Base-by-base conservation (phyloP, 2,888 invertebrate genomes). In the Sarcophaga subvicina region DNA sequence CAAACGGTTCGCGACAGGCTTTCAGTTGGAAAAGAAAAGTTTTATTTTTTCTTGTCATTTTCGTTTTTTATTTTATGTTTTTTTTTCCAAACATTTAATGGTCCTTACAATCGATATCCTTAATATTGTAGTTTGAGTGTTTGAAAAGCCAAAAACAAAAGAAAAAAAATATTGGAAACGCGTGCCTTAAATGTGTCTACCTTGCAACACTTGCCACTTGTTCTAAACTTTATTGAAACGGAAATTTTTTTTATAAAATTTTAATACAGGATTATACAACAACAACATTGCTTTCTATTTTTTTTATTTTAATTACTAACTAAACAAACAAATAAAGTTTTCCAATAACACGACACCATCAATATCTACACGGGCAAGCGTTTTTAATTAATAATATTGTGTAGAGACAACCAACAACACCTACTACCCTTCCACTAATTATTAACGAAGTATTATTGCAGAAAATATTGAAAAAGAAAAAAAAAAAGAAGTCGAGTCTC, bases 1-100 rank as follows among this genome's bases (percentile, higher is more conserved):
- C 60, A 79, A 84, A 82, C 84, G 76, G 84, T 84, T 82, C 78
- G 59, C 25, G 59, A 37, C 8, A 14, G 45, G 47, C 75, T 17
- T 47, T 20, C 0, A 66, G n/a, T 37, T 54, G 0, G 49, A 59
- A 70, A 75, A 81, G 80, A 59, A 47, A 70, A 63, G 3, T 60
- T 22, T 22, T n/a, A n/a, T n/a, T 22, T 22, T 60, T 12, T 6
- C 5, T n/a, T n/a, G 5, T 22, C 2, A 25, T 45, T 45, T n/a
- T 72, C 25, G 27, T 49, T 47, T 17, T 17, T 25, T 37, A 10
- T 25, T 62, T 27, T 27, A 27, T 27, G 27, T 27, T 27, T 27
- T 27, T 37, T 6, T 37, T 37, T 2, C 2, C 11, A 6, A 25
- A 11, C 5, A 37, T 60, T 4, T 2, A 27, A 70, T 37, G 10